These are phyloP conservation scores for Hormaphis cornu DNA, from an alignment of 1,140 invertebrate genomes.

Conservation along the genomic window DNA sequence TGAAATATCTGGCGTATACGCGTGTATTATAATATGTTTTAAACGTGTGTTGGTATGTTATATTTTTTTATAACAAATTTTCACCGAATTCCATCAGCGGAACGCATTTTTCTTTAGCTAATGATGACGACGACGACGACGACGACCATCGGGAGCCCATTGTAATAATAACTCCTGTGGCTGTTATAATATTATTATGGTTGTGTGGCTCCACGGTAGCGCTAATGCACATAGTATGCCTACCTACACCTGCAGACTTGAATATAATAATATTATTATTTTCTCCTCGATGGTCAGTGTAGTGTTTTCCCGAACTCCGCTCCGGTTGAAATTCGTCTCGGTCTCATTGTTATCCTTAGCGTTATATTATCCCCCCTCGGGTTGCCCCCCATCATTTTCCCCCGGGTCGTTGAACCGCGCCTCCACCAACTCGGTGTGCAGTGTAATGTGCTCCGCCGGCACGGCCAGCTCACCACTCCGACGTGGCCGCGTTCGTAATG, in stretches of 20 bases:
- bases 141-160: background rate
- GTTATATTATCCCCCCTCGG: background rate
- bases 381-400: slow-evolving; percentile 4
- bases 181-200: background rate
- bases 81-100: slow-evolving; percentile 13
- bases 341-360: slow-evolving; percentile 27
- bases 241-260: no score
- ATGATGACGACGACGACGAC: background rate
- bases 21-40: no score
- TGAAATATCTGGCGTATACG: no score
- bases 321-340: slow-evolving; percentile 24
- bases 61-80: background rate
- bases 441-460: no score
- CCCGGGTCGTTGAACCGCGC: slow-evolving; percentile 19
- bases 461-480: no score
- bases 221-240: no score
- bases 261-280: no score
- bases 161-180: background rate
- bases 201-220: no score
- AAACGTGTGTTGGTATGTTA: background rate
- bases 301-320: slow-evolving; percentile 19
- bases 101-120: slow-evolving; percentile 19
- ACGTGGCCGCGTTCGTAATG: slow-evolving; percentile 5
- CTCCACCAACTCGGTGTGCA: background rate
- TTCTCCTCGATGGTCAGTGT: slow-evolving; percentile 14